Conservation (phyloP, 1,140 invertebrate species). For the Papilio polyxenes region DNA sequence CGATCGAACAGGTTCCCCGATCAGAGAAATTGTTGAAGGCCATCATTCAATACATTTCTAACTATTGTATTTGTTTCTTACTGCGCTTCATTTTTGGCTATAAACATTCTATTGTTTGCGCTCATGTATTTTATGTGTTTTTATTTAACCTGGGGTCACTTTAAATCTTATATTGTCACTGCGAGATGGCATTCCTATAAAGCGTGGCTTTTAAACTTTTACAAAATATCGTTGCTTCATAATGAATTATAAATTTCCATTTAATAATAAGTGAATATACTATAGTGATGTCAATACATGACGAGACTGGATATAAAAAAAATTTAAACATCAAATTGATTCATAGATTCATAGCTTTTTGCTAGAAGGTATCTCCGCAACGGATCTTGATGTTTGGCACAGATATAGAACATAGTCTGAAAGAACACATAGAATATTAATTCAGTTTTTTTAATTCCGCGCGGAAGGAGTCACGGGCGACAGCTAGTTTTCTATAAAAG, state of each 20-base stretch:
- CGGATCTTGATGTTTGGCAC: no score
- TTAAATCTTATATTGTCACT: neutral
- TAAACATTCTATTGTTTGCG: neutral
- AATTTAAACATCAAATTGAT: neutral
- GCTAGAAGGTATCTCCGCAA: no score
- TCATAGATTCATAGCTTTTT: neutral
- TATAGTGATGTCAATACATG: neutral
- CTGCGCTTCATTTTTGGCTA: neutral
- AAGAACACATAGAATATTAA: no score
- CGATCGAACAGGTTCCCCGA: slow-evolving; percentile 66
- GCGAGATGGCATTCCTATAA: neutral
- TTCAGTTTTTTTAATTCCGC: no score
- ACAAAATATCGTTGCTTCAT: neutral
- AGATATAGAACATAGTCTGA: no score
- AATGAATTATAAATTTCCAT: neutral
- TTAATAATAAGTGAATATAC: neutral
- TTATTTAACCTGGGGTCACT: neutral
- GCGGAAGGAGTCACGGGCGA: no score
- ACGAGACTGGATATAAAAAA: neutral
- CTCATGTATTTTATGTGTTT: neutral
- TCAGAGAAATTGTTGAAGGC: slow-evolving; percentile 59
- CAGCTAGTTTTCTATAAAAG: neutral
- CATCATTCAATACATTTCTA: slow-evolving; percentile 55
- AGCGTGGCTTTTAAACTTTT: neutral
- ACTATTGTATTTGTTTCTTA: slow-evolving; percentile 33